phyloP scores from a whole-genome alignment of 2,888 invertebrate genomes.

The Athalia cordata region DNA sequence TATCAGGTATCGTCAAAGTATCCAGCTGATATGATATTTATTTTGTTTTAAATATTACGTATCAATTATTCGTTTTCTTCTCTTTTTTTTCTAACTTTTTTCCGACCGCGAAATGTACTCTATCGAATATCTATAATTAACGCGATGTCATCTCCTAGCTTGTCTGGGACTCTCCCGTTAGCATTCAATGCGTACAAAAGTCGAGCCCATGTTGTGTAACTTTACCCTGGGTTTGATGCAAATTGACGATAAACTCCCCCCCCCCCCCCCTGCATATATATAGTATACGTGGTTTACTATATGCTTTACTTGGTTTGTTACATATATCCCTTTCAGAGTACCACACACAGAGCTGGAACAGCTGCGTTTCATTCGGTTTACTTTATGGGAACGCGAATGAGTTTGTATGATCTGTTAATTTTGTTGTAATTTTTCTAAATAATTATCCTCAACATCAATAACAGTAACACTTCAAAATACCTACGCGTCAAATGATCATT shows the following conservation, averaged over 20 bases:
- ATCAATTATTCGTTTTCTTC: too few relatives aligned
- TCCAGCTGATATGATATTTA: too few relatives aligned
- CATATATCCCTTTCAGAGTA: not conserved
- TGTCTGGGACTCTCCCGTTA: too few relatives aligned
- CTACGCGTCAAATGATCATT: too few relatives aligned
- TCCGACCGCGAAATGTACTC: too few relatives aligned
- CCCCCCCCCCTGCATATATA: too few relatives aligned
- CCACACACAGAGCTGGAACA: not conserved
- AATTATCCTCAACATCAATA: not conserved
- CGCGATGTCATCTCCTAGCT: too few relatives aligned
- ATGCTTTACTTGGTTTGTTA: not conserved
- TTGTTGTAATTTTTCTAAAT: not conserved
- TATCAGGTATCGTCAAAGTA: too few relatives aligned
- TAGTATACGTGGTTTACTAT: not conserved
- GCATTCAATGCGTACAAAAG: not conserved
- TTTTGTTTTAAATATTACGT: too few relatives aligned
- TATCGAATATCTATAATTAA: too few relatives aligned
- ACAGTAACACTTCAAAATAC: too few relatives aligned
- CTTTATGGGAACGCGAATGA: not conserved
- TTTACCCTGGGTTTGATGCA: conserved; percentile 25
- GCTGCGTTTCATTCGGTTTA: not conserved
- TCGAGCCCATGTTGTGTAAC: not conserved
- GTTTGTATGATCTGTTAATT: not conserved
- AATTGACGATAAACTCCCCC: conserved; percentile 23
- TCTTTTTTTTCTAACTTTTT: too few relatives aligned